Evolutionary conservation across 1,140 invertebrate species (phyloP).

Genomic region (Camponotus pennsylvanicus): DNA sequence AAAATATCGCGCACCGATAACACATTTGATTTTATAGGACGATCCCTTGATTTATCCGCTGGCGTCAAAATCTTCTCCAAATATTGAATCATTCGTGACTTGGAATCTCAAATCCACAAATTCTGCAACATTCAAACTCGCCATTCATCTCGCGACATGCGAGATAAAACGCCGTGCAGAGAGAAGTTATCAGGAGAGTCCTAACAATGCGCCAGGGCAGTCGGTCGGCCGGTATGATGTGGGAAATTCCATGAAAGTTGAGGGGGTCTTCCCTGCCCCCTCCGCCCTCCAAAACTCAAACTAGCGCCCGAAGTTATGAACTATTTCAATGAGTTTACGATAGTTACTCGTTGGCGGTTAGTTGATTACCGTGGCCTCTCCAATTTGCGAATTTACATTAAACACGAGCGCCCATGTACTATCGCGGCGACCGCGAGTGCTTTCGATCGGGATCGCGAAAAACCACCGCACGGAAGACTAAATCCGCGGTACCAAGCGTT

Average conservation of each 20-base stretch:
- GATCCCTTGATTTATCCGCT: not conserved
- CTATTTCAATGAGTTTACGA: constrained; percentile 83
- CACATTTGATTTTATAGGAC: not conserved
- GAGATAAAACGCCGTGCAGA: constrained; percentile 47
- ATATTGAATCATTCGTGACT: not conserved
- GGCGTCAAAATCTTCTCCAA: too few species aligned
- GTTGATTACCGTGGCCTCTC: constrained; percentile 78
- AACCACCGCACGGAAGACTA: constrained; percentile 39
- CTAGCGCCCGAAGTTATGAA: constrained; percentile 79
- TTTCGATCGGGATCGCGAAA: constrained; percentile 37
- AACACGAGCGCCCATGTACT: constrained; percentile 67
- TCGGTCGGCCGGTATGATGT: constrained; percentile 76
- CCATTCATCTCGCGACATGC: constrained; percentile 4
- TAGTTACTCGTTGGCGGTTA: constrained; percentile 79
- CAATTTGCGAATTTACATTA: constrained; percentile 81
- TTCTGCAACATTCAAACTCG: not conserved
- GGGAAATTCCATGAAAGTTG: constrained; percentile 76
- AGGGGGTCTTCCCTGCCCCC: not conserved
- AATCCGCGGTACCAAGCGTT: constrained; percentile 20
- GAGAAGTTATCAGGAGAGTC: constrained; percentile 70
- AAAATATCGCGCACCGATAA: not conserved
- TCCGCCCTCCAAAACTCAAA: constrained; percentile 69
- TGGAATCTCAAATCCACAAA: not conserved
- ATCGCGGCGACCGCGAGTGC: constrained; percentile 59
- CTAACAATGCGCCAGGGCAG: constrained; percentile 74